phyloP scores from a whole-genome alignment of 2,888 invertebrate species.

The Cinara cedri region DNA sequence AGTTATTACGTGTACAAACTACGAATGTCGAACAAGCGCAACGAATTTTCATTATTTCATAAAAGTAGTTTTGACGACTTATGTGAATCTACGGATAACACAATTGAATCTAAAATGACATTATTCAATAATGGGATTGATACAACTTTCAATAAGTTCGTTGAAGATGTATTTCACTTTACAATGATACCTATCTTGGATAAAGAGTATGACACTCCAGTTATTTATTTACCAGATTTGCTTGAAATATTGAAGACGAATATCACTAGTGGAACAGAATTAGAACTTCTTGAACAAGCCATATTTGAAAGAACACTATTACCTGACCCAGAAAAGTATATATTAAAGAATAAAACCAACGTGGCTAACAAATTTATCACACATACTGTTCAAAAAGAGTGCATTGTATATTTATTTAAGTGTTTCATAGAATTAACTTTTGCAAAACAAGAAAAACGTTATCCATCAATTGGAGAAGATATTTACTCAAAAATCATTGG shows the following conservation, averaged over 20 bases:
- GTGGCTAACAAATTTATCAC: constrained; percentile 62
- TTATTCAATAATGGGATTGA: constrained; percentile 27
- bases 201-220: constrained; percentile 33
- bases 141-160: constrained; percentile 65
- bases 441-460: constrained; percentile 59
- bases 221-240: constrained; percentile 46
- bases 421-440: constrained; percentile 69
- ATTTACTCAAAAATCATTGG: constrained; percentile 67
- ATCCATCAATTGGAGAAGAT: constrained; percentile 61
- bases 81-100: constrained; percentile 13
- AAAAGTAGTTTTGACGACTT: background rate
- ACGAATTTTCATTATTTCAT: constrained; percentile 37
- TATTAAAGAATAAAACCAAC: constrained; percentile 43
- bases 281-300: constrained; percentile 76
- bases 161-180: constrained; percentile 76
- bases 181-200: constrained; percentile 67
- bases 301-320: constrained; percentile 78
- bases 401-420: constrained; percentile 75
- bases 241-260: constrained; percentile 20
- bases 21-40: constrained; percentile 2
- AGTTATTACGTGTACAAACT: background rate
- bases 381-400: constrained; percentile 69
- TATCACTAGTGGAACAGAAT: constrained; percentile 62
- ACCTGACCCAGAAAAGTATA: constrained; percentile 58
- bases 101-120: constrained; percentile 14